Conservation (phyloP, 2,888 invertebrate species). For the Tholera decimalis region DNA sequence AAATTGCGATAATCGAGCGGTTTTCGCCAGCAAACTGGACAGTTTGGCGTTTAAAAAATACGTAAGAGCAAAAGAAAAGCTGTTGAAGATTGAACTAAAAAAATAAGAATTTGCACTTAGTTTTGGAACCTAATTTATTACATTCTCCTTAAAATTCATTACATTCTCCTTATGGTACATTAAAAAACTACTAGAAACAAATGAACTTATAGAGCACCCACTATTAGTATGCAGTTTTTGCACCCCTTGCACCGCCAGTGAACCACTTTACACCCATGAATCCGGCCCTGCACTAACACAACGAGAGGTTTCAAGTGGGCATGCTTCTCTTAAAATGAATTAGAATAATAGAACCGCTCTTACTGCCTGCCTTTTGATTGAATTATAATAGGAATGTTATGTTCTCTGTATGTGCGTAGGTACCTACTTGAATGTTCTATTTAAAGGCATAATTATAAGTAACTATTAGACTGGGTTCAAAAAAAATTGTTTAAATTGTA, state of each 20-base stretch:
- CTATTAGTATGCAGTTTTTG: not conserved
- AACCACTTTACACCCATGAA: not conserved
- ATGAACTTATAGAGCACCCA: no score
- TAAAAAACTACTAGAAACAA: no score
- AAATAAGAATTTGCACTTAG: no score
- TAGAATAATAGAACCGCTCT: constrained; percentile 70
- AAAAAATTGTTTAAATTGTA: not conserved
- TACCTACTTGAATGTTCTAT: constrained; percentile 1
- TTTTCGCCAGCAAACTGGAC: no score
- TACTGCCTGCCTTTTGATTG: constrained; percentile 52
- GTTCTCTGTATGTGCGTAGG: constrained; percentile 5
- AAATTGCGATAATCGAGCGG: no score
- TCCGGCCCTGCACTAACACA: constrained; percentile 52
- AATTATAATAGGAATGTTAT: constrained; percentile 50
- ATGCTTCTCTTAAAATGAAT: constrained; percentile 67
- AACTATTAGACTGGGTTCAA: not conserved
- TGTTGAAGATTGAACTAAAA: no score
- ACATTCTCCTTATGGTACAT: no score
- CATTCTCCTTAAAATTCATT: no score
- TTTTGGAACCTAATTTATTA: no score
- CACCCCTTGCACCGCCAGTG: not conserved
- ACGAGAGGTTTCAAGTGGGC: constrained; percentile 65
- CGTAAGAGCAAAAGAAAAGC: no score
- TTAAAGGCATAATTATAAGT: not conserved
- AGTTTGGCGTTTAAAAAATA: no score